Evolutionary conservation across 2,888 invertebrate species (phyloP).

Genomic region (Heterodera filipjevi): DNA sequence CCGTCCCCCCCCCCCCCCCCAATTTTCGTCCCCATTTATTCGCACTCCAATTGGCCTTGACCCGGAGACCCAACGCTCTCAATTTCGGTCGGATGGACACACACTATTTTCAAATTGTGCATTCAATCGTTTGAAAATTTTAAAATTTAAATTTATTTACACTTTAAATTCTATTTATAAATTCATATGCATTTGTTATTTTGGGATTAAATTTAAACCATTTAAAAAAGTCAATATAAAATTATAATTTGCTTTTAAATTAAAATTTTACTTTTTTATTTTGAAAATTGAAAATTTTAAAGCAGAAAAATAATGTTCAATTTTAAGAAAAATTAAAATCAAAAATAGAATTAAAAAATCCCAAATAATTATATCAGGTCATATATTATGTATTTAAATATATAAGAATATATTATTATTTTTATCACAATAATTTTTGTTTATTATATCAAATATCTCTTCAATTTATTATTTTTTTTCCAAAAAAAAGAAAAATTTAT

Average conservation of each 20-base stretch:
- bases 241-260: no score
- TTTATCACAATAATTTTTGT: background rate
- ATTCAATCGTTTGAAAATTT: background rate
- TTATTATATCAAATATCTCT: background rate
- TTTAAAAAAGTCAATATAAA: no score
- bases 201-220: no score
- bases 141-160: background rate
- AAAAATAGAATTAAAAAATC: background rate
- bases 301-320: background rate
- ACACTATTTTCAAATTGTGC: background rate
- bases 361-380: no score
- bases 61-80: constrained; percentile 10
- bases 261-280: no score
- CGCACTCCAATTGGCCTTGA: constrained; percentile 28
- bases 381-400: no score
- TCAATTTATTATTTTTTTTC: background rate
- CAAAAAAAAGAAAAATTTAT: no score
- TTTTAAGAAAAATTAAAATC: background rate
- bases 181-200: no score
- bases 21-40: constrained; percentile 10
- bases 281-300: background rate
- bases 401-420: background rate
- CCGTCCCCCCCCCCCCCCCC: background rate
- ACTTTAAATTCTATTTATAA: no score
- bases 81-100: constrained; percentile 1